Evolutionary conservation across 2,888 invertebrate genomes (phyloP), one percentile per base, ranked within the genome.

Genomic region (Ophion ellenae): DNA sequence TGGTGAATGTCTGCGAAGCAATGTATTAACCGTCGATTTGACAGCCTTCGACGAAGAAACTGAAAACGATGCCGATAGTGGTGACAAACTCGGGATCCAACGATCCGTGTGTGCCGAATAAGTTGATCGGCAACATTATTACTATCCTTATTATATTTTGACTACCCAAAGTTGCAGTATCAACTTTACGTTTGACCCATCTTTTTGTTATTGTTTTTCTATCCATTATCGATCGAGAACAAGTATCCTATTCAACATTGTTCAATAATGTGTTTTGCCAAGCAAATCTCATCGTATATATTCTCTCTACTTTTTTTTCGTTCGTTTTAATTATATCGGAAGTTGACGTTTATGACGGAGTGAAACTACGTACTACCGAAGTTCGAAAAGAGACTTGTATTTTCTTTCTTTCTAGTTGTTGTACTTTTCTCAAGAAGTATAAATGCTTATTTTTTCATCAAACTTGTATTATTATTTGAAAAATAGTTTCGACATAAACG

Each of bases 1-100:
- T n/a, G 74, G 63, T 4, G 47, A 74, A 63, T 74, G 74, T 63
- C 74, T 74, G 45, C 74, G 45, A 45, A 74, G 74, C 63, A 74
- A 45, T 61, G 45, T 74, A 63, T 63, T 74, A 45, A 63, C 74
- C 2, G 14, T 40, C 28, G 74, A 74, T 10, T 63, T 74, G 45
- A 17, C 74, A 28, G 45, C 17, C 24, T 74, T 24, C 45, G 63
- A 74, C 9, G 63, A 40, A 14, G 45, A 24, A 74, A 24, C 32
- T 20, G 24, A 45, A 11, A 24, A 74, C 63, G 9, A 61, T 14
- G 28, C 6, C 6, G 63, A n/a, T 17, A 7, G 20, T 1, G 17
- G 32, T 17, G 17, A 53, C 28, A 70, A 40, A 40, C 40, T 11
- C 20, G n/a, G 2, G 32, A 7, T 53, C n/a, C 53, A 9, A 28